phyloP scores from a whole-genome alignment of 2,113 vertebrate species.

The Elanoides forficatus region DNA sequence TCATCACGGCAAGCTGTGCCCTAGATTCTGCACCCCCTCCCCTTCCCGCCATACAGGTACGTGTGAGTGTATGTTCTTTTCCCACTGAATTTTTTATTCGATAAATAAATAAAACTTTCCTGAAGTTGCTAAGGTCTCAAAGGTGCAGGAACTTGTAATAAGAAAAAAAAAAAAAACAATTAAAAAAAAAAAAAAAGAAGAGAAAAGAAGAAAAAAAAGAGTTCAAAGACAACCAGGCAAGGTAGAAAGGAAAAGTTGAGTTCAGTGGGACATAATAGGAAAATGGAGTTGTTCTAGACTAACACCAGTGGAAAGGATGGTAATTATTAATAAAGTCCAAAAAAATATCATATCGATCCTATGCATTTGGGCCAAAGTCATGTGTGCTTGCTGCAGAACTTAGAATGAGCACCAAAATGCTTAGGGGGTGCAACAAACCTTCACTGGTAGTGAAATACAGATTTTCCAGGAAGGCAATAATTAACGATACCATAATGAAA shows the following conservation, averaged over 20 bases:
- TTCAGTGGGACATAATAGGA: neutral
- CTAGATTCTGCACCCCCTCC: conserved; percentile 13
- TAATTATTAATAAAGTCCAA: neutral
- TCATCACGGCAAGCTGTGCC: conserved; percentile 30
- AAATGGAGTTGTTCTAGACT: neutral
- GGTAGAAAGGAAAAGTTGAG: neutral
- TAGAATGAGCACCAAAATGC: neutral
- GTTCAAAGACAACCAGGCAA: conserved; percentile 9
- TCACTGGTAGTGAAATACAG: neutral
- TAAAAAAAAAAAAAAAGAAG: rapidly evolving
- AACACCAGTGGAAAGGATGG: neutral
- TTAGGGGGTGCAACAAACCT: neutral
- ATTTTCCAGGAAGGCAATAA: neutral
- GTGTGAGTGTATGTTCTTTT: neutral
- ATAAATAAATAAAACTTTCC: conserved; percentile 68
- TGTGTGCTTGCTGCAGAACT: neutral
- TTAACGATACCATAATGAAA: neutral
- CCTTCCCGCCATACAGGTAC: neutral
- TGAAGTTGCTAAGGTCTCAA: conserved; percentile 48
- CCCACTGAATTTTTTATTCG: conserved; percentile 43
- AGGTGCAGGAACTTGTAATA: neutral
- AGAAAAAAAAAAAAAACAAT: neutral
- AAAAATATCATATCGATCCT: neutral
- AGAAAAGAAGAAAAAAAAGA: neutral
- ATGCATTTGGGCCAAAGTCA: neutral